Evolutionary conservation across 2,888 invertebrate species (phyloP).

Genomic region (Onthophagus sagittarius): DNA sequence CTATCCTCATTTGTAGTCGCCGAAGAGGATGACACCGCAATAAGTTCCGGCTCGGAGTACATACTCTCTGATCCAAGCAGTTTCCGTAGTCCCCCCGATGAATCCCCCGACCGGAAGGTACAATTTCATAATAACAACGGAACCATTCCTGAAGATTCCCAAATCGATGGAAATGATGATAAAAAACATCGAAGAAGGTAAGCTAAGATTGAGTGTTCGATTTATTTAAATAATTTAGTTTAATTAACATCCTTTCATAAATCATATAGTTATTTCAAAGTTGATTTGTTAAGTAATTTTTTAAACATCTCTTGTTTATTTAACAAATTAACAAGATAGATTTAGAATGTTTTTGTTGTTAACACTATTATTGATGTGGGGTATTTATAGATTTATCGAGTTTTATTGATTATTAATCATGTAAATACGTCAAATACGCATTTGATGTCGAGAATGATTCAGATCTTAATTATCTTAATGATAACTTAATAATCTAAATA

Average conservation of each 20-base stretch:
- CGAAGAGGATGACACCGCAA: slow-evolving; percentile 39
- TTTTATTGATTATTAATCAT: background rate
- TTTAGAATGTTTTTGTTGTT: background rate
- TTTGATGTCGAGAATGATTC: background rate
- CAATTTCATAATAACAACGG: slow-evolving; percentile 48
- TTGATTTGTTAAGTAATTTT: too few species aligned
- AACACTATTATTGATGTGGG: background rate
- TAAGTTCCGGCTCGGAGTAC: slow-evolving; percentile 46
- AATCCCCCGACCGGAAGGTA: slow-evolving; percentile 49
- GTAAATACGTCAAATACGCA: background rate
- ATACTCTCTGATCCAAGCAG: slow-evolving; percentile 47
- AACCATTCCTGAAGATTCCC: slow-evolving; percentile 42
- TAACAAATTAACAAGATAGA: background rate
- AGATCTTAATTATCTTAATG: background rate
- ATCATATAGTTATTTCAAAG: too few species aligned
- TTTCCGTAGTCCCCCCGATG: slow-evolving; percentile 34
- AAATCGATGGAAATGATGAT: slow-evolving; percentile 41
- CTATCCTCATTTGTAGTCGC: slow-evolving; percentile 30
- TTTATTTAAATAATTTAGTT: background rate
- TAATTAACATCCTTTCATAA: too few species aligned
- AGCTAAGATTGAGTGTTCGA: slow-evolving; percentile 20
- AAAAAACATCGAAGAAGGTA: slow-evolving; percentile 53
- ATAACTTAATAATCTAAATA: too few species aligned
- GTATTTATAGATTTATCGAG: background rate
- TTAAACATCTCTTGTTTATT: background rate